phyloP scores from a whole-genome alignment of 2,113 vertebrate genomes.

The Cyprinodon variegatus region DNA sequence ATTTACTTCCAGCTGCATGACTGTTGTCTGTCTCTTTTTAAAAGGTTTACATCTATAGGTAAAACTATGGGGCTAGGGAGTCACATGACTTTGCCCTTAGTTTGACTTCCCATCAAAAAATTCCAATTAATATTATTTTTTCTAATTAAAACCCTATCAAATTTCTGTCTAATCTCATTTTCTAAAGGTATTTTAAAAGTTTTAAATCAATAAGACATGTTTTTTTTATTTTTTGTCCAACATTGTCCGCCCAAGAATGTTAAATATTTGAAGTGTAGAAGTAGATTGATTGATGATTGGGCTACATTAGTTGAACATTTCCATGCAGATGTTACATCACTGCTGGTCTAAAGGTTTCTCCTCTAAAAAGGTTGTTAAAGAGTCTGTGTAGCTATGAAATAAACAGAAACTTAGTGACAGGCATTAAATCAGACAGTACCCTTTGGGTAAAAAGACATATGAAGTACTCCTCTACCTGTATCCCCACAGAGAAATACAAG shows the following conservation, averaged over 20 bases:
- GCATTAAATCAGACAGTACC: slow-evolving; percentile 34
- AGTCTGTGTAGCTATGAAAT: neutral
- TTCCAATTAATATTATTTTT: neutral
- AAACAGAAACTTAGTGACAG: slow-evolving; percentile 11
- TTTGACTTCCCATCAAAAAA: neutral
- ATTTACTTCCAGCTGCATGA: too few relatives aligned
- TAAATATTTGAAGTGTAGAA: neutral
- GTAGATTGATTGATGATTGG: neutral
- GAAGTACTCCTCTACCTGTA: slow-evolving; percentile 10
- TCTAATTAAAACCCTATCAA: neutral
- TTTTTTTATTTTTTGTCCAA: neutral
- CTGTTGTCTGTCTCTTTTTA: too few relatives aligned
- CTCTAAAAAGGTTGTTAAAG: neutral
- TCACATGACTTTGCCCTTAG: neutral
- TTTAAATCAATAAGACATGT: neutral
- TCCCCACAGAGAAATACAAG: slow-evolving; percentile 31
- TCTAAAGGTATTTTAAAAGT: neutral
- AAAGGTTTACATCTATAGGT: too few relatives aligned
- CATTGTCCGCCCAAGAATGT: neutral
- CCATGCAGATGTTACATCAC: neutral
- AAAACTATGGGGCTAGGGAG: too few relatives aligned
- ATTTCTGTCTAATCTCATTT: neutral
- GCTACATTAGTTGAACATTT: neutral
- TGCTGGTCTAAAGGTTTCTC: neutral
- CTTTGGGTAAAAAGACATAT: slow-evolving; percentile 27